A percentile compares a stretch with the other conserved stretches of the same genome.
phyloP scores from a whole-genome alignment of 2,888 invertebrate species.

The Cephus runcator region DNA sequence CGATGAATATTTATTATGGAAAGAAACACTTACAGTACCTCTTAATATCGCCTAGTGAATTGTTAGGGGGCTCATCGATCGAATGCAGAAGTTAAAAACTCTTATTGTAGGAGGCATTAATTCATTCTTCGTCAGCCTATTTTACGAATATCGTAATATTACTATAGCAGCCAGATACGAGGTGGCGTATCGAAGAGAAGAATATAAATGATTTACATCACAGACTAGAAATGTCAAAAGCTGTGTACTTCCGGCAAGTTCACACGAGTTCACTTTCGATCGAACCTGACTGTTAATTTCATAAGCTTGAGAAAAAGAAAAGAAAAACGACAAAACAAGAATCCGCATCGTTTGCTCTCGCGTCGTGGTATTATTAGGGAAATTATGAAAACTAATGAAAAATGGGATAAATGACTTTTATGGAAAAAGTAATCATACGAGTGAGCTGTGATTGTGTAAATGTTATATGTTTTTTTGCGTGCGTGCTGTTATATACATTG shows the following conservation, averaged over 20 bases:
- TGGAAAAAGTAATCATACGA: conserved; percentile 28
- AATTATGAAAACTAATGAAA: neutral
- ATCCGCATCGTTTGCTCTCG: neutral
- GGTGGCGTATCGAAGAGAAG: neutral
- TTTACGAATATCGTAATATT: neutral
- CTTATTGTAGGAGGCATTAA: neutral
- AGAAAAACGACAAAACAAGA: neutral
- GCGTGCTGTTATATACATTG: neutral
- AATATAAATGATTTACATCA: neutral
- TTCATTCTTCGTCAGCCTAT: neutral
- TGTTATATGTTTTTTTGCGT: conserved; percentile 27
- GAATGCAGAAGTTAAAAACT: neutral
- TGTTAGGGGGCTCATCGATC: neutral
- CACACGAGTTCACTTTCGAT: neutral
- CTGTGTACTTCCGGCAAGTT: neutral
- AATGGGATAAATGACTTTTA: conserved; percentile 2
- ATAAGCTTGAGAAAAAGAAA: neutral
- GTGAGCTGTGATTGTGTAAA: conserved; percentile 46
- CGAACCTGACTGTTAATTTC: neutral
- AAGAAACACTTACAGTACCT: neutral
- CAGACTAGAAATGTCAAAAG: neutral
- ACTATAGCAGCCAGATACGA: neutral
- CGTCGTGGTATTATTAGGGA: neutral
- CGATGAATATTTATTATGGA: neutral
- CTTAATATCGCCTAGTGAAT: neutral